phyloP scores from a whole-genome alignment of 2,113 vertebrate species.

The Dendrocopos noguchii region DNA sequence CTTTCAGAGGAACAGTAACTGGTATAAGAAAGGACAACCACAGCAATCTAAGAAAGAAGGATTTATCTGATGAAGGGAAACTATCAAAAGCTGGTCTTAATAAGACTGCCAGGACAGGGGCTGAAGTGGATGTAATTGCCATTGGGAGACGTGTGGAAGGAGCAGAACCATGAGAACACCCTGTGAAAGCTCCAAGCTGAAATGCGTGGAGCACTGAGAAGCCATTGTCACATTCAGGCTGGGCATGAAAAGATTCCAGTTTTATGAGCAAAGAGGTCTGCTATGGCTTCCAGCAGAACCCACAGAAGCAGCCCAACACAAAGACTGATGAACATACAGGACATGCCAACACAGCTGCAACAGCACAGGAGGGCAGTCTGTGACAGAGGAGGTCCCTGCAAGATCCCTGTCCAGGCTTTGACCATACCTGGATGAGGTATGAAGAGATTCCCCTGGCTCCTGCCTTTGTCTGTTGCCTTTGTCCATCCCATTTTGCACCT shows the following conservation, averaged over 20 bases:
- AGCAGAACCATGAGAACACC: neutral
- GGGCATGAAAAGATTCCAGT: neutral
- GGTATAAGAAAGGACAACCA: neutral
- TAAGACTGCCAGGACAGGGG: neutral
- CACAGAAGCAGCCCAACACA: neutral
- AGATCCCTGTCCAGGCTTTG: neutral
- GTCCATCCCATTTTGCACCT: neutral
- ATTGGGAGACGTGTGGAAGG: neutral
- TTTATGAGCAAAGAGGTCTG: neutral
- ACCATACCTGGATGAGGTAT: fast-evolving
- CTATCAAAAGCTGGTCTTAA: neutral
- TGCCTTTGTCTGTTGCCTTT: neutral
- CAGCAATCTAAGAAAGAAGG: neutral
- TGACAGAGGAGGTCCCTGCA: neutral
- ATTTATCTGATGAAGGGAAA: neutral
- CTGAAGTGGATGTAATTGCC: neutral
- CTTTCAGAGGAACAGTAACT: neutral
- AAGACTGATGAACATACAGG: neutral
- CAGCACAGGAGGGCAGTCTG: fast-evolving
- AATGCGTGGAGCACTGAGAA: neutral
- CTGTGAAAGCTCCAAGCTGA: neutral
- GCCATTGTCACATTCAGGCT: neutral
- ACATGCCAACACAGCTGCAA: neutral
- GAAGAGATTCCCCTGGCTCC: neutral
- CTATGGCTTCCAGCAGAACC: neutral